phyloP scores from a whole-genome alignment of 2,113 vertebrate genomes.

The Dasyprocta punctata region DNA sequence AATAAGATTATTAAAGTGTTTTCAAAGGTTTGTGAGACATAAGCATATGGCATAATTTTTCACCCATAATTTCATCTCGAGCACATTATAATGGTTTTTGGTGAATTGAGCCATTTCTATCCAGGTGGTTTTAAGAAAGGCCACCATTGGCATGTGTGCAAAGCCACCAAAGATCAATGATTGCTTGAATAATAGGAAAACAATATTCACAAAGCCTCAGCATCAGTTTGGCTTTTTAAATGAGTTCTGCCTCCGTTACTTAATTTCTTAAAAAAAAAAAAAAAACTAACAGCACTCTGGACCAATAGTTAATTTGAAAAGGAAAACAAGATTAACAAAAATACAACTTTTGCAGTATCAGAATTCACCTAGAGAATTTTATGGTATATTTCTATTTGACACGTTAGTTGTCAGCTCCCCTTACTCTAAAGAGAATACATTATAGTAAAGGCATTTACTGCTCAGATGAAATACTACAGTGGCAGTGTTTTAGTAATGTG shows the following conservation, averaged over 20 bases:
- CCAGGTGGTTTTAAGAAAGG: slow-evolving; percentile 29
- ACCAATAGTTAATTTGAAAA: slow-evolving; percentile 27
- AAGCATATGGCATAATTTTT: not conserved
- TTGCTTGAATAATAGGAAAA: not conserved
- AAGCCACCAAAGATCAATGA: slow-evolving; percentile 21
- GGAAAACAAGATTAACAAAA: not conserved
- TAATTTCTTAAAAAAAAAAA: not conserved
- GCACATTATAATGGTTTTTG: not conserved
- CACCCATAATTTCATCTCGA: not conserved
- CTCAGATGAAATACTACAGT: slow-evolving; percentile 29
- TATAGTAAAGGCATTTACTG: slow-evolving; percentile 32
- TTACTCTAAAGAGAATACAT: slow-evolving; percentile 50
- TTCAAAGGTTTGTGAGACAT: slow-evolving; percentile 19
- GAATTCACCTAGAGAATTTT: slow-evolving; percentile 54
- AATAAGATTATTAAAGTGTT: slow-evolving; percentile 25
- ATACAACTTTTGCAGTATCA: not conserved
- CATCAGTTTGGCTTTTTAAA: slow-evolving; percentile 37
- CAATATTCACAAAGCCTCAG: not conserved
- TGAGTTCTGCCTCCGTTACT: not conserved
- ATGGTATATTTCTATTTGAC: slow-evolving; percentile 52
- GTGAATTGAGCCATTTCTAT: slow-evolving; percentile 47
- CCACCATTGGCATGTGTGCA: not conserved
- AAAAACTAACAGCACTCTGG: slow-evolving; percentile 1
- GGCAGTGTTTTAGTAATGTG: slow-evolving; percentile 11
- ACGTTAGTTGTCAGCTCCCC: not conserved